These are phyloP conservation scores for Dione vanillae DNA, from an alignment of 2,888 invertebrate genomes.

Conservation along the genomic window DNA sequence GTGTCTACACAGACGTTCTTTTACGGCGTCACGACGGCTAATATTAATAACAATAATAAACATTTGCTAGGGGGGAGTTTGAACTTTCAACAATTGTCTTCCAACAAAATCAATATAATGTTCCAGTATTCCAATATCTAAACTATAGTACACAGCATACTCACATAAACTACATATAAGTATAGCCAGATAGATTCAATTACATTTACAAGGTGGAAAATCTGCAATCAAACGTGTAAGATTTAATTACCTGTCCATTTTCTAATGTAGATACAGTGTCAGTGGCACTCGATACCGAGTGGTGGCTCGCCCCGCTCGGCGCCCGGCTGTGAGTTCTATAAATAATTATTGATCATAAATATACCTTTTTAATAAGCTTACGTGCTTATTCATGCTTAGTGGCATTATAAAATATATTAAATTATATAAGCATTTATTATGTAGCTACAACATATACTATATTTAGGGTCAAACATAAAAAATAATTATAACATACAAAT, in stretches of 20 bases:
- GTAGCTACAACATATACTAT: background rate
- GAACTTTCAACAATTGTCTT: no score
- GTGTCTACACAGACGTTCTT: no score
- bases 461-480: background rate
- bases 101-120: no score
- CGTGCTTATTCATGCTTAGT: constrained; percentile 21
- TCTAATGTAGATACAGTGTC: constrained; percentile 79
- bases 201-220: constrained; percentile 11
- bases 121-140: no score
- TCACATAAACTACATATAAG: background rate
- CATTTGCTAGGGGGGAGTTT: no score
- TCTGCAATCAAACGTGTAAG: constrained; percentile 24
- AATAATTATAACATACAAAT: background rate
- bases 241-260: constrained; percentile 77
- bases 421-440: constrained; percentile 4
- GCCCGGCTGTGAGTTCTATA: constrained; percentile 80
- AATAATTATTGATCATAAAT: constrained; percentile 40
- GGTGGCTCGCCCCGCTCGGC: constrained; percentile 80
- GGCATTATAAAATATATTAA: constrained; percentile 26
- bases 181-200: background rate
- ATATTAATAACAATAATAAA: no score
- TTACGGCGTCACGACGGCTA: no score
- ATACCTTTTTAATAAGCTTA: constrained; percentile 16
- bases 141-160: no score
- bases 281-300: constrained; percentile 76